Percentiles rank a stretch among this genome's conserved stretches.
Evolutionary conservation across 92 coral and sea anemone genomes (phyloP).

Genomic region (Nematostella vectensis): DNA sequence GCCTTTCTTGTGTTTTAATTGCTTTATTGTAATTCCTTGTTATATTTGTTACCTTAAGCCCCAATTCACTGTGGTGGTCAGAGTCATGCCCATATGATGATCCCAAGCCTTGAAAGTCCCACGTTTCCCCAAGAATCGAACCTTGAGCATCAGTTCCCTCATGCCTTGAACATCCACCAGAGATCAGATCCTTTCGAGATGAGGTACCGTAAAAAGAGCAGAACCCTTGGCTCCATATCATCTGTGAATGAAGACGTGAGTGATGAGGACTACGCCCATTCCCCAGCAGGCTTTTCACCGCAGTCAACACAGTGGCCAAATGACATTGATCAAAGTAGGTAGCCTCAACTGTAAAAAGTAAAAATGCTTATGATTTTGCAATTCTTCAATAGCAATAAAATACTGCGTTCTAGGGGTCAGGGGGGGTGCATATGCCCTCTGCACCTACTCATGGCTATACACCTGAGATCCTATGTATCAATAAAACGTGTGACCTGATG

Average conservation of each 20-base stretch:
- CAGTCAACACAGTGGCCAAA: slow-evolving; percentile 78
- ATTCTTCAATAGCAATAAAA: too few species aligned
- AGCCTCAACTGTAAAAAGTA: too few species aligned
- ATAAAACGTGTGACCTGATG: too few species aligned
- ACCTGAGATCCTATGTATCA: too few species aligned
- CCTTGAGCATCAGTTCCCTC: slow-evolving; percentile 73
- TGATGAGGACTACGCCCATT: slow-evolving; percentile 84
- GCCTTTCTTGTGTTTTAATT: too few species aligned
- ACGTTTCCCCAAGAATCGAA: slow-evolving; percentile 49
- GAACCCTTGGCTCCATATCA: slow-evolving; percentile 80
- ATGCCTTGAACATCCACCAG: slow-evolving; percentile 63
- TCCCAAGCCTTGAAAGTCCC: slow-evolving; percentile 70
- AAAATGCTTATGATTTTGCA: too few species aligned
- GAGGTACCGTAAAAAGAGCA: slow-evolving; percentile 79
- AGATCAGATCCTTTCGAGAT: slow-evolving; percentile 77
- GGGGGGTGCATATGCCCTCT: too few species aligned
- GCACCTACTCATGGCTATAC: too few species aligned
- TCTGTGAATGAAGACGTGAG: slow-evolving; percentile 87
- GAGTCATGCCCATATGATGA: slow-evolving; percentile 38
- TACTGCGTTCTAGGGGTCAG: too few species aligned
- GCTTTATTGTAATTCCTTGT: too few species aligned
- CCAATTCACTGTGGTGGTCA: slow-evolving; percentile 66
- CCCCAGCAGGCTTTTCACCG: slow-evolving; percentile 75
- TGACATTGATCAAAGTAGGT: slow-evolving; percentile 65
- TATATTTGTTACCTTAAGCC: too few species aligned